Conservation (phyloP, 1,140 invertebrate species). For the Drosophila equinoxialis region DNA sequence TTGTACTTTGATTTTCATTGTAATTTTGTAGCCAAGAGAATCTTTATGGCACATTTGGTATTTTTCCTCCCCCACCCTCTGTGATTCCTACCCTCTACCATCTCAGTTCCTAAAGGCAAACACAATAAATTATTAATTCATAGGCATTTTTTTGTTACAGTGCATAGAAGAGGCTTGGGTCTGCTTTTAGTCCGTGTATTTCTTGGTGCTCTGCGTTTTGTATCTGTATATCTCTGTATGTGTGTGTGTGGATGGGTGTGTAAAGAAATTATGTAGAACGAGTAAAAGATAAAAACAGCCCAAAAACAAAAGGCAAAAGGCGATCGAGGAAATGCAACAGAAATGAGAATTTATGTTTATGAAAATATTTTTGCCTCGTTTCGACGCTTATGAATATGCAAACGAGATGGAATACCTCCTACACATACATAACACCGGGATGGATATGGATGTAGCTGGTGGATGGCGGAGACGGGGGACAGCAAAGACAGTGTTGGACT, state of each 20-base stretch:
- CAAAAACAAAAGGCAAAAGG: slow-evolving; percentile 59
- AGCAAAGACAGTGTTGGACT: neutral
- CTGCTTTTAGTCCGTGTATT: neutral
- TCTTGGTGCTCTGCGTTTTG: neutral
- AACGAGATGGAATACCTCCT: slow-evolving; percentile 26
- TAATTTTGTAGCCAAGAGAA: neutral
- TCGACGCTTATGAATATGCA: slow-evolving; percentile 64
- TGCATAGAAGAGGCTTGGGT: slow-evolving; percentile 3
- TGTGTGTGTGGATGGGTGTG: slow-evolving; percentile 22
- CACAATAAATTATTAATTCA: slow-evolving; percentile 22
- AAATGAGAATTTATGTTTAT: slow-evolving; percentile 77
- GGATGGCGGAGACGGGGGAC: neutral
- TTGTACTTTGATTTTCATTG: slow-evolving; percentile 9
- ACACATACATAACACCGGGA: neutral
- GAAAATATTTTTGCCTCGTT: slow-evolving; percentile 60
- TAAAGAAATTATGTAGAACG: slow-evolving; percentile 64
- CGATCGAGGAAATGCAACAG: slow-evolving; percentile 75
- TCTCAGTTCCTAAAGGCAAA: slow-evolving; percentile 8
- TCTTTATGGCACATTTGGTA: slow-evolving; percentile 9
- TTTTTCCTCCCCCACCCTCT: no score
- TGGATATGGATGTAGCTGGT: neutral
- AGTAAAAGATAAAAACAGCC: slow-evolving; percentile 56
- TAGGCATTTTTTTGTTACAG: slow-evolving; percentile 14
- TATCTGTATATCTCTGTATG: slow-evolving; percentile 20
- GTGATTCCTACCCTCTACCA: no score